A percentile compares a stretch with the other conserved stretches of the same genome.
Evolutionary conservation across 2,797 vertebrate genomes (phyloP).

Genomic region (Chelonia mydas): DNA sequence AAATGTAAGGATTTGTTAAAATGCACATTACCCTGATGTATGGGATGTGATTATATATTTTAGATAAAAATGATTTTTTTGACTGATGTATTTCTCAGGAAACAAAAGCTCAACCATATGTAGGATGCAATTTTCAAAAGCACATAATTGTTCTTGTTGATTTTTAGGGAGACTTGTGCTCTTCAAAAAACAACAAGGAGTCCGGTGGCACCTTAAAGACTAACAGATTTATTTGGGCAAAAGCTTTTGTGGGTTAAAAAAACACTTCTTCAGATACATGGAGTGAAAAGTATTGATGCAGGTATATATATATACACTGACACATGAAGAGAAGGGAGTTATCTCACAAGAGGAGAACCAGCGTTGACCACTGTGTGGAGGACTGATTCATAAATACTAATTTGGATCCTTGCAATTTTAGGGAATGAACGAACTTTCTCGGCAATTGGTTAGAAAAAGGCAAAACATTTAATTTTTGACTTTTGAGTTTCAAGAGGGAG

Average conservation of each 20-base stretch:
- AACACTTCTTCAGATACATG: too few relatives aligned
- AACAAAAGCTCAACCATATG: not conserved
- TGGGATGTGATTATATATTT: not conserved
- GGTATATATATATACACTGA: too few relatives aligned
- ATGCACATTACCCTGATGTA: not conserved
- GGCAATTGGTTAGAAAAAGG: not conserved
- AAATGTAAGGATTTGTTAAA: not conserved
- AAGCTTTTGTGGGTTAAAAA: too few relatives aligned
- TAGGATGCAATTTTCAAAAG: not conserved
- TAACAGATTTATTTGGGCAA: too few relatives aligned
- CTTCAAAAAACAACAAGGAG: not conserved
- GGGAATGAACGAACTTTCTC: not conserved
- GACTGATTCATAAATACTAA: not conserved
- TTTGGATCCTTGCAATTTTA: not conserved
- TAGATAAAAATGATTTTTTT: not conserved
- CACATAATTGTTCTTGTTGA: not conserved
- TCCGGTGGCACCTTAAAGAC: too few relatives aligned
- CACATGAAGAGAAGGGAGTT: too few relatives aligned
- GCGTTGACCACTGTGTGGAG: too few relatives aligned
- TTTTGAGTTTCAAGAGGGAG: not conserved
- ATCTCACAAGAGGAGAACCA: too few relatives aligned
- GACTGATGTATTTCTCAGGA: too few relatives aligned
- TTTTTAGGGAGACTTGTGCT: not conserved
- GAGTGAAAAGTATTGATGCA: too few relatives aligned
- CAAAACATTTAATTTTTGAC: not conserved